Percentiles rank a stretch among this genome's conserved stretches.
These are phyloP conservation scores for Deroplatys truncata DNA, from an alignment of 2,888 invertebrate species.

Conservation along the genomic window DNA sequence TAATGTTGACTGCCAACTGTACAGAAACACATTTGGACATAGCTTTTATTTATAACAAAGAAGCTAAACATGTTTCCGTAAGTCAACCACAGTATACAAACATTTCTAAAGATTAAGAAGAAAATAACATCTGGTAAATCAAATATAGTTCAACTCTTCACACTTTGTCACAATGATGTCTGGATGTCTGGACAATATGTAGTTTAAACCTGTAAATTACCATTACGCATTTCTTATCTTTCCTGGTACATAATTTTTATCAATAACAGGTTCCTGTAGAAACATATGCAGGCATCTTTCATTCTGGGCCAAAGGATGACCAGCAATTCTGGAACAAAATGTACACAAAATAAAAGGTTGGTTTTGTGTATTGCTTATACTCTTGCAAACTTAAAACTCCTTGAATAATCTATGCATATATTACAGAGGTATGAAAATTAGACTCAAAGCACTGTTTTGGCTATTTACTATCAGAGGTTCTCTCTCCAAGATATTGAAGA, in stretches of 20 bases:
- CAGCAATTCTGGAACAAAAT: constrained; percentile 74
- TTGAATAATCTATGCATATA: too few species aligned
- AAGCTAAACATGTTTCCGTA: background rate
- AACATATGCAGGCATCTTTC: constrained; percentile 99
- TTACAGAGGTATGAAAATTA: too few species aligned
- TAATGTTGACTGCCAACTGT: background rate
- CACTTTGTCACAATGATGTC: background rate
- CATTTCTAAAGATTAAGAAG: background rate
- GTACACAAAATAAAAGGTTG: background rate
- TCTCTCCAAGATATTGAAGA: too few species aligned
- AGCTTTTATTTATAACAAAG: background rate
- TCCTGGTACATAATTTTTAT: constrained; percentile 99
- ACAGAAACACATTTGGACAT: background rate
- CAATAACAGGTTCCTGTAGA: constrained; percentile 94
- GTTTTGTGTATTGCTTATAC: background rate
- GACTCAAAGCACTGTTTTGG: too few species aligned
- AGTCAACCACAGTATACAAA: background rate
- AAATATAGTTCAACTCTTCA: background rate
- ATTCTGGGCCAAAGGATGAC: constrained; percentile 97
- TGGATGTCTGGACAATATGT: background rate
- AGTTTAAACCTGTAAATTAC: background rate
- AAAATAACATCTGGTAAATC: constrained; percentile 6
- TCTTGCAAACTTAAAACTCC: too few species aligned
- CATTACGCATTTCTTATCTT: constrained; percentile 94
- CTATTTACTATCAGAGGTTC: too few species aligned